Percentiles rank a stretch among this genome's conserved stretches.
These are phyloP conservation scores for Melanerpes aurifrons DNA, from an alignment of 2,113 vertebrate genomes.

Conservation along the genomic window DNA sequence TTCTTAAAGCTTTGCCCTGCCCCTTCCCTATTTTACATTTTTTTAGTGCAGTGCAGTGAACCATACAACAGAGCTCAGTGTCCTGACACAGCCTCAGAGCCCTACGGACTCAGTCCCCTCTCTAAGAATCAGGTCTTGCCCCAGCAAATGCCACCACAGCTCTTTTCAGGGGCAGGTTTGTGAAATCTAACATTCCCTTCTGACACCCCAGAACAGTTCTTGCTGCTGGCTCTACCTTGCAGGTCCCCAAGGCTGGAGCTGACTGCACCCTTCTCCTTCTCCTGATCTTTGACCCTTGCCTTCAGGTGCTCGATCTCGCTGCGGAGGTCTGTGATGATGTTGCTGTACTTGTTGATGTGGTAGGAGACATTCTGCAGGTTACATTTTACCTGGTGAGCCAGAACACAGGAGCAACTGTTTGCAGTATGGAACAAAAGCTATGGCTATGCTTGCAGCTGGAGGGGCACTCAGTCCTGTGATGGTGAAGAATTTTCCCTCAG, in stretches of 20 bases:
- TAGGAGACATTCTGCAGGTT: constrained; percentile 70
- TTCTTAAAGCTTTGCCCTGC: background rate
- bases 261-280: constrained; percentile 23
- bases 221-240: constrained; percentile 12
- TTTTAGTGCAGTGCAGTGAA: background rate
- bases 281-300: constrained; percentile 41
- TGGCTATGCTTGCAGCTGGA: background rate
- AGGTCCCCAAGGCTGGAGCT: rapidly evolving
- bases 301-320: constrained; percentile 62
- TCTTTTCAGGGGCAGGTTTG: background rate
- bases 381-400: constrained; percentile 68
- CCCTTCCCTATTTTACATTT: rapidly evolving
- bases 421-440: too few species aligned
- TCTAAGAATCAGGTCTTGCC: background rate
- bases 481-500: background rate
- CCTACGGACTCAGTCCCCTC: background rate
- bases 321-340: constrained; percentile 57
- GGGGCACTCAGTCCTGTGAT: background rate
- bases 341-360: constrained; percentile 59
- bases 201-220: background rate
- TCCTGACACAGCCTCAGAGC: background rate
- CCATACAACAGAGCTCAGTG: background rate
- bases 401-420: background rate
- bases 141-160: background rate
- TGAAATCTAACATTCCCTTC: background rate